phyloP scores from a whole-genome alignment of 2,797 vertebrate species.

The Cheracebus regulus region DNA sequence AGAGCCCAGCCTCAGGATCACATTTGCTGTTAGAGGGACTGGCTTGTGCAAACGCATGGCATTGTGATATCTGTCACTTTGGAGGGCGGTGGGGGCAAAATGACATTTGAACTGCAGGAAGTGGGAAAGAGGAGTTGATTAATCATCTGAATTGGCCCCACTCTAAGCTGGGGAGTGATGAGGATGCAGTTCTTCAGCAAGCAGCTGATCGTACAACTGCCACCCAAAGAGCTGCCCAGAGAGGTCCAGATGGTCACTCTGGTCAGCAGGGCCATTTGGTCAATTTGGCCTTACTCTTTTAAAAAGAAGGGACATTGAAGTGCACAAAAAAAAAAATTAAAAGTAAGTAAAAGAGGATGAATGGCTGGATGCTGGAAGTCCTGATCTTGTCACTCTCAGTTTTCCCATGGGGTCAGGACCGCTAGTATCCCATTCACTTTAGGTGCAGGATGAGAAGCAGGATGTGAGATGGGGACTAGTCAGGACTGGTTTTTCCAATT shows the following conservation, averaged over 20 bases:
- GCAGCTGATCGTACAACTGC: background rate
- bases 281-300: background rate
- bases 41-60: background rate
- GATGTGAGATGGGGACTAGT: constrained; percentile 59
- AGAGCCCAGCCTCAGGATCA: background rate
- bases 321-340: background rate
- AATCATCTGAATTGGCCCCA: background rate
- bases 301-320: background rate
- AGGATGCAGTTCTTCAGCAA: background rate
- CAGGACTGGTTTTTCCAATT: constrained; percentile 76
- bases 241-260: background rate
- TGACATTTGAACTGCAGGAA: background rate
- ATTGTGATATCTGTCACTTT: background rate
- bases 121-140: background rate
- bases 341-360: background rate
- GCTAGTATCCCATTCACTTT: constrained; percentile 67
- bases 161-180: accelerated
- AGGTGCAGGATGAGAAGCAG: constrained; percentile 68
- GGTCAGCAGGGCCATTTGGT: background rate
- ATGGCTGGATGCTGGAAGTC: background rate
- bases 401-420: background rate
- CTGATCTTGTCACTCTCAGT: background rate
- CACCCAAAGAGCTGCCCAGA: background rate
- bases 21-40: background rate
- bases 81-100: background rate